These are phyloP conservation scores for Marronus borbonicus DNA, from an alignment of 2,888 invertebrate species.

Conservation along the genomic window DNA sequence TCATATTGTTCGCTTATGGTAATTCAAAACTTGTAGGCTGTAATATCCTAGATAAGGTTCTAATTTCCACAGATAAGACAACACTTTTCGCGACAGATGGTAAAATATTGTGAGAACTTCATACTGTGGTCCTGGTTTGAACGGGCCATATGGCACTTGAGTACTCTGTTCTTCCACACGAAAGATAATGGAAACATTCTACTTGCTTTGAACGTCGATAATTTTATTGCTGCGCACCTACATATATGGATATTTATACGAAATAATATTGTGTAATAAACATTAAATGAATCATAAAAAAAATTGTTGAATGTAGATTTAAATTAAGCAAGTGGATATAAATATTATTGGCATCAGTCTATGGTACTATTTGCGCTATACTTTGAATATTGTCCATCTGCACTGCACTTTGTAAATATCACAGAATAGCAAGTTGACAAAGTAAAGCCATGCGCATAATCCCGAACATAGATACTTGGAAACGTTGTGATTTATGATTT, in stretches of 20 bases:
- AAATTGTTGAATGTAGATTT: too few relatives aligned
- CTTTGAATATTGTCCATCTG: too few relatives aligned
- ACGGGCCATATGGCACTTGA: conserved; percentile 66
- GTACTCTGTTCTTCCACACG: conserved; percentile 38
- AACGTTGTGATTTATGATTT: too few relatives aligned
- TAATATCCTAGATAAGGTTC: conserved; percentile 57
- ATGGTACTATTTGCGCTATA: too few relatives aligned
- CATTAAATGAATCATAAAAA: too few relatives aligned
- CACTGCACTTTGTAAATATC: too few relatives aligned
- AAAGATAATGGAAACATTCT: conserved; percentile 34
- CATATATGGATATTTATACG: not conserved
- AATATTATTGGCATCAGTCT: too few relatives aligned
- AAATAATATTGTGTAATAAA: too few relatives aligned
- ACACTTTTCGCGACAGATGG: conserved; percentile 67
- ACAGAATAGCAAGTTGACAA: too few relatives aligned
- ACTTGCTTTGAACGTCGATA: conserved; percentile 17
- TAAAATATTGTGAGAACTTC: conserved; percentile 68
- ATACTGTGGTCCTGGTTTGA: conserved; percentile 62
- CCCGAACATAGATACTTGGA: too few relatives aligned
- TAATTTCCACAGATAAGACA: conserved; percentile 65
- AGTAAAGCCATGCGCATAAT: too few relatives aligned
- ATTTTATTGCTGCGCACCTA: not conserved
- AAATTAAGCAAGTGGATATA: too few relatives aligned
- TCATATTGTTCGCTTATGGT: conserved; percentile 46
- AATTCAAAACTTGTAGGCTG: conserved; percentile 58